Percentiles rank a stretch among this genome's conserved stretches.
phyloP scores from a whole-genome alignment of 2,797 vertebrate genomes.

The Labroides dimidiatus region DNA sequence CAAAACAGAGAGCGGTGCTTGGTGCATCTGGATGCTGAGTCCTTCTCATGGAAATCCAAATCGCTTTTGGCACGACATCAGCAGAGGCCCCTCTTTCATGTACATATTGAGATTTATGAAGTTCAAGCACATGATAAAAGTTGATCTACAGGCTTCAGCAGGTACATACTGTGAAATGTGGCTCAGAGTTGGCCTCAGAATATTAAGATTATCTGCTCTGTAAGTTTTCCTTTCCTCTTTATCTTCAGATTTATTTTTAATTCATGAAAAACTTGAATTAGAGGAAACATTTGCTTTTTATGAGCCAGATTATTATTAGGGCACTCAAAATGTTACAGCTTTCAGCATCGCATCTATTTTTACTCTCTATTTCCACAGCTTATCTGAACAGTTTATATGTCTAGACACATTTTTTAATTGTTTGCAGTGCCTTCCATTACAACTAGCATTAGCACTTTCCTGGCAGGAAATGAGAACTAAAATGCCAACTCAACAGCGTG shows the following conservation, averaged over 20 bases:
- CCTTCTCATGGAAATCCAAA: slow-evolving; percentile 55
- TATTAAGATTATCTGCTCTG: slow-evolving; percentile 4
- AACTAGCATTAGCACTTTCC: slow-evolving; percentile 60
- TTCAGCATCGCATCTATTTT: slow-evolving; percentile 55
- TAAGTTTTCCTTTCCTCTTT: slow-evolving; percentile 9
- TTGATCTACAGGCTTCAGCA: slow-evolving; percentile 55
- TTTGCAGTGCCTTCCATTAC: slow-evolving; percentile 58
- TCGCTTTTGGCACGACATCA: slow-evolving; percentile 54
- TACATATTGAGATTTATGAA: slow-evolving; percentile 64
- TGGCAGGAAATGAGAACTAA: slow-evolving; percentile 57
- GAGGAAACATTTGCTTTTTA: neutral
- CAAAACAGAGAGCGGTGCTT: slow-evolving; percentile 71
- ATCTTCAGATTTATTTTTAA: slow-evolving; percentile 1
- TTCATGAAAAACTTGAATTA: neutral
- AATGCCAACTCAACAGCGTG: slow-evolving; percentile 56
- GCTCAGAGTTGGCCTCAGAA: slow-evolving; percentile 16
- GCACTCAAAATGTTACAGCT: neutral
- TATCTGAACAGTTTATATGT: slow-evolving; percentile 66
- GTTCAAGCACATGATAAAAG: slow-evolving; percentile 53
- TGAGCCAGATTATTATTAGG: neutral
- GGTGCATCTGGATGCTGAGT: slow-evolving; percentile 71
- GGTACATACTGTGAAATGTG: slow-evolving; percentile 37
- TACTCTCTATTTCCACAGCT: slow-evolving; percentile 44
- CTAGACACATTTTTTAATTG: slow-evolving; percentile 64
- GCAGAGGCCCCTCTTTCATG: slow-evolving; percentile 59